phyloP scores from a whole-genome alignment of 2,797 vertebrate genomes.

The Dendrocincla tyrannina region DNA sequence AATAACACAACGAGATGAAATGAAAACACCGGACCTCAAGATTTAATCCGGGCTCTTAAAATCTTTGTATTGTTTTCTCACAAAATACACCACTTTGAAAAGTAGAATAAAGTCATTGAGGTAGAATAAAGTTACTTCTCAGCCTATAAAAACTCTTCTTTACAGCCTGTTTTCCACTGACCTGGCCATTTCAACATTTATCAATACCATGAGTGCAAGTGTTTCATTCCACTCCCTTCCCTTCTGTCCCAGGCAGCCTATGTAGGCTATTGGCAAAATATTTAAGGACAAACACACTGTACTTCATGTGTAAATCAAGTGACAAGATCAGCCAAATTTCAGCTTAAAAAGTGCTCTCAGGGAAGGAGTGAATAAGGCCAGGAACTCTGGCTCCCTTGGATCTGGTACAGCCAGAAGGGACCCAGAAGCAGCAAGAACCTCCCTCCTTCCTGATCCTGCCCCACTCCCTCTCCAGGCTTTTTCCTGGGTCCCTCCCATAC shows the following conservation, averaged over 20 bases:
- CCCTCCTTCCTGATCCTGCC: background rate
- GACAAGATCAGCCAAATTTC: background rate
- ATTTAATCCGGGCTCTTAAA: background rate
- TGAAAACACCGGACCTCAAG: background rate
- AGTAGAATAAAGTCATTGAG: background rate
- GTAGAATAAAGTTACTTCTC: background rate
- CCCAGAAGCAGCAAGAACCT: background rate
- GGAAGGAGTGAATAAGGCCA: background rate
- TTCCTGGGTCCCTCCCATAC: background rate
- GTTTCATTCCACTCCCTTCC: background rate
- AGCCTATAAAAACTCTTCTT: background rate
- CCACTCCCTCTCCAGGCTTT: background rate
- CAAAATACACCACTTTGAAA: background rate
- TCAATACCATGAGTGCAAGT: background rate
- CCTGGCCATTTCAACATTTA: background rate
- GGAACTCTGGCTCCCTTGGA: background rate
- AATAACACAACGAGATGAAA: background rate
- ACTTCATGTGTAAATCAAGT: background rate
- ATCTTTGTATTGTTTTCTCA: background rate
- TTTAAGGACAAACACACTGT: background rate
- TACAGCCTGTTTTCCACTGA: background rate
- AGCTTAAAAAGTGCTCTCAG: background rate
- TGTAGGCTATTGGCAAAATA: background rate
- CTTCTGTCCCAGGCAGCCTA: background rate
- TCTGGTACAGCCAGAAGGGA: background rate